These are phyloP conservation scores for Synergus gifuensis DNA, from an alignment of 2,888 invertebrate species.

Conservation along the genomic window DNA sequence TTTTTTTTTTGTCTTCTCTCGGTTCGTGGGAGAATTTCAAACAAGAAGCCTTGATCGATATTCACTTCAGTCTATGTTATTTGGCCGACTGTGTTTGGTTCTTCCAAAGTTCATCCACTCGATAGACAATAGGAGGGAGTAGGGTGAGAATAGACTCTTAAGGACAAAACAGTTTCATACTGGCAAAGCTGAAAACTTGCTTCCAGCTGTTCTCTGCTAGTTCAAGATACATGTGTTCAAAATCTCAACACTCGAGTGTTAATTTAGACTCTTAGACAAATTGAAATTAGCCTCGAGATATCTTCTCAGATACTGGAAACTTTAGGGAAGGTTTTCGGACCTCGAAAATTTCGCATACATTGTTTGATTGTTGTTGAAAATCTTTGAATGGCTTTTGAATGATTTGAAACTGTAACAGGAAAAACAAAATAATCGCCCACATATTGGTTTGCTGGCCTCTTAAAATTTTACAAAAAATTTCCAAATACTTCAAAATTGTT, in stretches of 20 bases:
- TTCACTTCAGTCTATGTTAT: conserved; percentile 25
- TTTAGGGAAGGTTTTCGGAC: not conserved
- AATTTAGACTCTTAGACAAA: conserved; percentile 32
- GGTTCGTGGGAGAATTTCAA: conserved; percentile 35
- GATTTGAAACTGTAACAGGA: too few relatives aligned
- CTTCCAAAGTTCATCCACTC: conserved; percentile 45
- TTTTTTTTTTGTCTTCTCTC: not conserved
- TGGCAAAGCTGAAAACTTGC: conserved; percentile 14
- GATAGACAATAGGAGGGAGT: conserved; percentile 46
- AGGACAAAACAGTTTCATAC: conserved; percentile 47
- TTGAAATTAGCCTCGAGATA: conserved; percentile 5
- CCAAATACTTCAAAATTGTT: too few relatives aligned
- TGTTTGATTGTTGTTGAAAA: too few relatives aligned
- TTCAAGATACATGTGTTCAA: not conserved
- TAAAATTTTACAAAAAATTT: too few relatives aligned
- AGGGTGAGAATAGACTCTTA: conserved; percentile 47
- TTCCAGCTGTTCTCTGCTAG: conserved; percentile 23
- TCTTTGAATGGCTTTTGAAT: too few relatives aligned
- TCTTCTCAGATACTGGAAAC: not conserved
- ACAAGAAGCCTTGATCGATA: conserved; percentile 37
- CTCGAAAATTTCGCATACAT: too few relatives aligned
- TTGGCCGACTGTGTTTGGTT: conserved; percentile 40
- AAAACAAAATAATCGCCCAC: too few relatives aligned
- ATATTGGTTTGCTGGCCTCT: too few relatives aligned
- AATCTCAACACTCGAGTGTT: conserved; percentile 18